Evolutionary conservation across 1,140 invertebrate species (phyloP).

Genomic region (Trachelipus rathkii): DNA sequence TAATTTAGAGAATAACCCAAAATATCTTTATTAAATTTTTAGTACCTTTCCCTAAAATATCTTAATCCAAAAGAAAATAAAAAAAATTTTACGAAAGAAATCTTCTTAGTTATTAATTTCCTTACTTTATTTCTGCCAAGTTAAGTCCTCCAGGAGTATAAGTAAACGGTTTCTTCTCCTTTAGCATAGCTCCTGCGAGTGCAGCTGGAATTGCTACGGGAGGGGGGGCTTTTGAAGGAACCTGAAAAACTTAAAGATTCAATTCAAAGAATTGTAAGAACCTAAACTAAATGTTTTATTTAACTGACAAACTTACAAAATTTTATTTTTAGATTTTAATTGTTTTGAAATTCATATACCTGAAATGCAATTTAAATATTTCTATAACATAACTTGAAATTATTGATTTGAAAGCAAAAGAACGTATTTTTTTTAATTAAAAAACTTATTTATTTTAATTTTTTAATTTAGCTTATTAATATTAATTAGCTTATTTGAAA

Average conservation of each 20-base stretch:
- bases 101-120: neutral
- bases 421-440: neutral
- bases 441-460: neutral
- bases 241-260: slow-evolving; percentile 6
- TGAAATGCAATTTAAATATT: too few relatives aligned
- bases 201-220: slow-evolving; percentile 65
- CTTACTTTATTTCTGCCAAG: slow-evolving; percentile 77
- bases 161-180: slow-evolving; percentile 90
- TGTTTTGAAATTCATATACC: too few relatives aligned
- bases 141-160: slow-evolving; percentile 89
- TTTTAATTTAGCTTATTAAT: neutral
- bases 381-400: neutral
- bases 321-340: neutral
- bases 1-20: too few relatives aligned
- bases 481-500: neutral
- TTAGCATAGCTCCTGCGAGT: slow-evolving; percentile 88
- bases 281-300: neutral
- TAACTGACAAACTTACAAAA: neutral
- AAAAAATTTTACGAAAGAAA: too few relatives aligned
- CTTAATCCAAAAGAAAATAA: too few relatives aligned
- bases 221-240: neutral
- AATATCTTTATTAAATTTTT: too few relatives aligned
- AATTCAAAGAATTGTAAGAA: neutral
- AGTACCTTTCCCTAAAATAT: too few relatives aligned
- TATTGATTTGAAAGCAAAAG: neutral